phyloP scores from a whole-genome alignment of 2,888 invertebrate species.

The Bedellia somnulentella region DNA sequence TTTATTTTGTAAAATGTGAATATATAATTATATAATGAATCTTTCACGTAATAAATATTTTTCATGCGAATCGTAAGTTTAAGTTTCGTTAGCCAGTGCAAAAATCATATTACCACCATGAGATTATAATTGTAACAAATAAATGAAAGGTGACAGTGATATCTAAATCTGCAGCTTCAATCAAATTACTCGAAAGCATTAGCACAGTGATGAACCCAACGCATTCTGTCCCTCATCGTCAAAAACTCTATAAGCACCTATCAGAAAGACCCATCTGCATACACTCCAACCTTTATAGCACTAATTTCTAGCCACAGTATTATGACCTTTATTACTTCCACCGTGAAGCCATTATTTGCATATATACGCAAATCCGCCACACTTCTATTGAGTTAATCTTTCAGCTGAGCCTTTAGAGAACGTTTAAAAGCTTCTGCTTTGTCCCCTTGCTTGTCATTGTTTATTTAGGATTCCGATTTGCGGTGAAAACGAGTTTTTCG shows the following conservation, averaged over 20 bases:
- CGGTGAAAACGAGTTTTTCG: constrained; percentile 46
- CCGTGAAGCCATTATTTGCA: no score
- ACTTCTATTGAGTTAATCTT: constrained; percentile 55
- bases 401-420: constrained; percentile 53
- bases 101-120: no score
- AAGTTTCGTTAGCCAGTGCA: no score
- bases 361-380: no score
- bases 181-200: constrained; percentile 25
- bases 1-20: no score
- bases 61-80: no score
- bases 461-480: constrained; percentile 56
- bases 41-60: no score
- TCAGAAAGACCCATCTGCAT: constrained; percentile 34
- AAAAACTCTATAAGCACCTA: constrained; percentile 51
- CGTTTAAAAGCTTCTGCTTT: constrained; percentile 41
- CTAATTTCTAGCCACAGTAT: constrained; percentile 9
- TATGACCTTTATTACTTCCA: constrained; percentile 16
- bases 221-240: constrained; percentile 31
- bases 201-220: constrained; percentile 38
- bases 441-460: constrained; percentile 51
- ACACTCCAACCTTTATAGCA: constrained; percentile 9
- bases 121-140: no score
- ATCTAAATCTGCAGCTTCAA: constrained; percentile 8
- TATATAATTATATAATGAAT: no score
- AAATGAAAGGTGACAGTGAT: no score